Evolutionary conservation across 1,140 invertebrate species (phyloP), one percentile per base, ranked within the genome.

Genomic region (Venustaconcha ellipsiformis): DNA sequence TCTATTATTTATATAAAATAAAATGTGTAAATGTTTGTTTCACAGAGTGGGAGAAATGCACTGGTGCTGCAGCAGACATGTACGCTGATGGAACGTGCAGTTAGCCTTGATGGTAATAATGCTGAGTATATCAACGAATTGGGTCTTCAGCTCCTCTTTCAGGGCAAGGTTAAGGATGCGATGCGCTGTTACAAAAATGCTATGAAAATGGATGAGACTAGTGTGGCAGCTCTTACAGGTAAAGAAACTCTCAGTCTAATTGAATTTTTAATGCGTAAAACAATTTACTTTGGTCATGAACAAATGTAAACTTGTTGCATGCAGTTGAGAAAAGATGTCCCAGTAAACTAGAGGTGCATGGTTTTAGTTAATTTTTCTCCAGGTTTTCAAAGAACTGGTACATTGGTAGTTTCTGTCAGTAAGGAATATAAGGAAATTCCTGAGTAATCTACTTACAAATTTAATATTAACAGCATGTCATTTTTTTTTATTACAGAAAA

Each of bases 161-260:
- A 94, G 87, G 92, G 93, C 3, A 94, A 94, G 85, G 89, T 92
- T 15, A 94, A 94, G 82, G 95, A 97, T 81, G 95, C 96, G 0
- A 91, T 94, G 73, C 92, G 93, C 67, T 94, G 93, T 85, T 97
- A 95, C 88, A 94, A 94, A 85, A 94, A 92, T 72, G 94, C 95
- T 4, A 93, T 95, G 70, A 95, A 95, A 89, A 90, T 95, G 14
- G 95, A 98, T 83, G 95, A 95, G 76, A 94, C 94, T 12, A 96
- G 94, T 63, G 93, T 96, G 37, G 88, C 92, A 18, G 95, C 95
- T 6, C 87, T 97, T 11, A 90, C 89, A 73, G 91, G 91, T 89
- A 72, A 68, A 57, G 18, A 5, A 48, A 48, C 37, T 48, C 0
- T 48, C 37, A 48, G 37, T 48, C 37, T 11, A 5, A 4, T 30